These are phyloP conservation scores for Psix sp. DNA, from an alignment of 1,140 invertebrate genomes.

Conservation along the genomic window DNA sequence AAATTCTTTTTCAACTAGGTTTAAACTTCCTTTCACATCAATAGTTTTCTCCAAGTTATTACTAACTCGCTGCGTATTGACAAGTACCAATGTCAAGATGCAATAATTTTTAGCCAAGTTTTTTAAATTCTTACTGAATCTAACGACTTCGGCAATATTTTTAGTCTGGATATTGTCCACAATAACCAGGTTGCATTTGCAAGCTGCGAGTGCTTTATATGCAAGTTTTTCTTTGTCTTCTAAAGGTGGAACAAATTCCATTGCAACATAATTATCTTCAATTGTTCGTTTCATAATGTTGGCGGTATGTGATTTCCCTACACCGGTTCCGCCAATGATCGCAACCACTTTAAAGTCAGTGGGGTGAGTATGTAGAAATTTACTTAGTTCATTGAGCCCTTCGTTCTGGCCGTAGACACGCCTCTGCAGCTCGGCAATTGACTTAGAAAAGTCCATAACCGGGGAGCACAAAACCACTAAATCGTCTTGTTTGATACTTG, in stretches of 20 bases:
- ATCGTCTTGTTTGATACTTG: constrained; percentile 26
- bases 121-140: constrained; percentile 44
- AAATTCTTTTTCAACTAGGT: constrained; percentile 51
- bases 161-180: constrained; percentile 68
- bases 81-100: constrained; percentile 61
- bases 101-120: constrained; percentile 47
- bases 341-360: constrained; percentile 55
- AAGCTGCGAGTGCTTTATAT: constrained; percentile 44
- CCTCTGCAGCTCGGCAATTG: constrained; percentile 55
- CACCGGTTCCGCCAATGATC: constrained; percentile 70
- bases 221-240: constrained; percentile 22
- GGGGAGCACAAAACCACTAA: constrained; percentile 42
- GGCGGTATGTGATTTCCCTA: constrained; percentile 71
- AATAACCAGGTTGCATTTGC: constrained; percentile 65
- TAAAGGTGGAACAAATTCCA: constrained; percentile 59
- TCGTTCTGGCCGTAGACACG: constrained; percentile 65
- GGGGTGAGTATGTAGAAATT: constrained; percentile 35
- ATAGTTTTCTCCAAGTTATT: constrained; percentile 47
- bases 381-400: constrained; percentile 47
- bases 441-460: constrained; percentile 54
- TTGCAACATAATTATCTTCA: constrained; percentile 31
- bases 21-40: constrained; percentile 51
- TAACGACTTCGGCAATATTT: constrained; percentile 51
- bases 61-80: constrained; percentile 64
- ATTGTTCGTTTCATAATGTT: constrained; percentile 68